phyloP scores from a whole-genome alignment of 2,113 vertebrate genomes.

The Eubucco bourcierii region DNA sequence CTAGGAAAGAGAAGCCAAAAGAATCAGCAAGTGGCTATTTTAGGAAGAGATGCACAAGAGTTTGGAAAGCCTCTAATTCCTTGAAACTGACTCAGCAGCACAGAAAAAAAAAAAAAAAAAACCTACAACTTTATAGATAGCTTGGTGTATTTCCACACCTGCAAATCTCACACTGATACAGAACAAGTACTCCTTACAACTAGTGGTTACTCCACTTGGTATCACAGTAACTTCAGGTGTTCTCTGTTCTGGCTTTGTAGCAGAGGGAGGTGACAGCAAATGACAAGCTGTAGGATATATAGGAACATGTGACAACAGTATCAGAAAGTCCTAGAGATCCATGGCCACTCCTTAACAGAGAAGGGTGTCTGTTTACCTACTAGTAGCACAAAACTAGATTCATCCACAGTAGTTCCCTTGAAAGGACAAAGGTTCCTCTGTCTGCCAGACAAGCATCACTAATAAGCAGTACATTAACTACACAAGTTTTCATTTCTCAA shows the following conservation, averaged over 20 bases:
- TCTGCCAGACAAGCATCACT: neutral
- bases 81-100: neutral
- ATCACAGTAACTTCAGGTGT: neutral
- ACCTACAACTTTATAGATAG: neutral
- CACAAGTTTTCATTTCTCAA: neutral
- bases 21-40: neutral
- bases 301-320: neutral
- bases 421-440: neutral
- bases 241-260: neutral
- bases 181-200: neutral
- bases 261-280: neutral
- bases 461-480: neutral
- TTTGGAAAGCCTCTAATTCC: neutral
- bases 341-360: neutral
- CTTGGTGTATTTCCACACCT: neutral
- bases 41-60: neutral
- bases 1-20: neutral
- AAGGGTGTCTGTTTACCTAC: neutral
- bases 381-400: neutral
- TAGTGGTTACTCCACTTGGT: neutral
- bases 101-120: too few relatives aligned
- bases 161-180: neutral
- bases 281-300: neutral
- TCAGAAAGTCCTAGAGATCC: neutral
- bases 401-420: neutral